phyloP scores from a whole-genome alignment of 1,140 invertebrate species.

The Caenorhabditis briggsae region DNA sequence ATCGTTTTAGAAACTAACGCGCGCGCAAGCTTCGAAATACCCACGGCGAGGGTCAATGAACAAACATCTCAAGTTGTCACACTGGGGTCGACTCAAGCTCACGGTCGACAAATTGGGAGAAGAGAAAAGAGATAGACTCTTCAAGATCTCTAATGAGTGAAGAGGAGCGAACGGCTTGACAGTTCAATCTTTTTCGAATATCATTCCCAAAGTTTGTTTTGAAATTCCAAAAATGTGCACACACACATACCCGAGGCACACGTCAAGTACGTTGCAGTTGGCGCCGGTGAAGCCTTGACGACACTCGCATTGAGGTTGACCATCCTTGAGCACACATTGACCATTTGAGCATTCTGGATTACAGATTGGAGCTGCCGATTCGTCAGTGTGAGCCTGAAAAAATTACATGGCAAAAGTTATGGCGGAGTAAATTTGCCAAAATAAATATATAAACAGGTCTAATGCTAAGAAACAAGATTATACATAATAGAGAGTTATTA shows the following conservation, averaged over 20 bases:
- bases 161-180: slow-evolving; percentile 49
- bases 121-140: neutral
- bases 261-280: slow-evolving; percentile 69
- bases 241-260: slow-evolving; percentile 67
- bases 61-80: slow-evolving; percentile 54
- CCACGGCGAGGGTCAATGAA: neutral
- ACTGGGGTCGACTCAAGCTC: too few species aligned
- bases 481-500: slow-evolving; percentile 40
- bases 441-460: too few species aligned
- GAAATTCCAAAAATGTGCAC: neutral
- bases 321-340: slow-evolving; percentile 61
- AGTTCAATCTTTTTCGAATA: neutral
- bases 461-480: slow-evolving; percentile 36
- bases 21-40: slow-evolving; percentile 12
- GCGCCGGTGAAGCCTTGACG: slow-evolving; percentile 67
- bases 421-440: too few species aligned
- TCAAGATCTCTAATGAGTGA: slow-evolving; percentile 50
- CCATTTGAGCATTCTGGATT: slow-evolving; percentile 65
- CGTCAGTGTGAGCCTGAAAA: slow-evolving; percentile 25
- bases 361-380: slow-evolving; percentile 47
- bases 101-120: neutral
- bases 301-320: slow-evolving; percentile 66
- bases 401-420: neutral
- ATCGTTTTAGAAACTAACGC: neutral
- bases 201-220: slow-evolving; percentile 12